Percentiles rank a stretch among this genome's conserved stretches.
Conservation (phyloP, 1,140 invertebrate genomes). For the Gyrodactylus salaris region DNA sequence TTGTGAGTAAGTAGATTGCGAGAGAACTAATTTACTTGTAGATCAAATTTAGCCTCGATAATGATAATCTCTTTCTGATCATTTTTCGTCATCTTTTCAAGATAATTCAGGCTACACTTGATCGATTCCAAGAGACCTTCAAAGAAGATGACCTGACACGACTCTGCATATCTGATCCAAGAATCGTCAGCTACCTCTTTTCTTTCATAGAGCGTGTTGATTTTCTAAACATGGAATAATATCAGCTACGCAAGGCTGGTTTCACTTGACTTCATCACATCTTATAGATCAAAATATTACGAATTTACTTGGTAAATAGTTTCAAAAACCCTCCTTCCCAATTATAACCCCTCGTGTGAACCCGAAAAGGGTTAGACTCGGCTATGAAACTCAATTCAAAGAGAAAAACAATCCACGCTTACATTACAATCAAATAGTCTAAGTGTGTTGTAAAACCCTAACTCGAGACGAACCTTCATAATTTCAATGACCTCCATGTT, state of each 20-base stretch:
- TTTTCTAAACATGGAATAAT: background rate
- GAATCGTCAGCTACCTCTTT: background rate
- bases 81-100: background rate
- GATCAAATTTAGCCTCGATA: background rate
- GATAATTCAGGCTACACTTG: background rate
- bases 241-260: background rate
- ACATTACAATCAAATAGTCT: too few relatives aligned
- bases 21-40: too few relatives aligned
- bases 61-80: background rate
- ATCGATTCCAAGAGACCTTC: background rate
- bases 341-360: too few relatives aligned
- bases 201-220: background rate
- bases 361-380: too few relatives aligned
- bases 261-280: too few relatives aligned
- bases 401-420: too few relatives aligned
- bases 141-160: background rate
- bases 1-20: too few relatives aligned
- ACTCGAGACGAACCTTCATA: background rate
- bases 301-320: too few relatives aligned
- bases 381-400: too few relatives aligned
- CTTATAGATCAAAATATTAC: too few relatives aligned
- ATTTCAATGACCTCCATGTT: background rate
- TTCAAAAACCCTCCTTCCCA: too few relatives aligned
- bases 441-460: too few relatives aligned
- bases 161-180: background rate